These are phyloP conservation scores for Jaculus jaculus DNA, from an alignment of 2,113 vertebrate genomes.

Conservation along the genomic window DNA sequence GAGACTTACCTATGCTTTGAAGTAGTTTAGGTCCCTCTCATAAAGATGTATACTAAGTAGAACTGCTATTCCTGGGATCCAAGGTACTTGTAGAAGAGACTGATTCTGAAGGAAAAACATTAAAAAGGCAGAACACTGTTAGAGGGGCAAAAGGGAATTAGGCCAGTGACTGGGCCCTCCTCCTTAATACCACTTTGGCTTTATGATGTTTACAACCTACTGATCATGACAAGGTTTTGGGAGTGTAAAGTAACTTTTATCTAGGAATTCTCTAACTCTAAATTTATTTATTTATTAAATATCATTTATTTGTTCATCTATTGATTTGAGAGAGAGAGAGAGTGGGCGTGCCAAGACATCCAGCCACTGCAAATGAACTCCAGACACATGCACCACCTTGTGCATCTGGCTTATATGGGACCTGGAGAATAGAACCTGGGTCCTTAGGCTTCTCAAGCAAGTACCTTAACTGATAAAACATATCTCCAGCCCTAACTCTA, in stretches of 20 bases:
- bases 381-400: no score
- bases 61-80: neutral
- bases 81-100: neutral
- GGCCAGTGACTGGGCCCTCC: neutral
- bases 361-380: no score
- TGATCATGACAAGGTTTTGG: neutral
- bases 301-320: no score
- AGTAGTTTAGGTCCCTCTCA: neutral
- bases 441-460: no score
- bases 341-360: no score
- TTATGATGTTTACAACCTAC: constrained; percentile 4
- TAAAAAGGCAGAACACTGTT: neutral
- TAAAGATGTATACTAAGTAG: neutral
- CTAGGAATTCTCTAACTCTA: neutral
- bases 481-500: no score
- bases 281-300: no score
- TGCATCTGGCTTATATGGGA: no score
- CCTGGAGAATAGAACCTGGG: no score
- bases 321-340: no score
- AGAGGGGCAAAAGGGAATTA: neutral
- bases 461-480: no score
- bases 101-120: neutral
- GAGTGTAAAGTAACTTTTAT: constrained; percentile 13
- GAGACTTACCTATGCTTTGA: neutral
- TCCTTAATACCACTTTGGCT: neutral